A percentile compares a stretch with the other conserved stretches of the same genome.
phyloP scores from a whole-genome alignment of 2,797 vertebrate species.

The Nasua narica region DNA sequence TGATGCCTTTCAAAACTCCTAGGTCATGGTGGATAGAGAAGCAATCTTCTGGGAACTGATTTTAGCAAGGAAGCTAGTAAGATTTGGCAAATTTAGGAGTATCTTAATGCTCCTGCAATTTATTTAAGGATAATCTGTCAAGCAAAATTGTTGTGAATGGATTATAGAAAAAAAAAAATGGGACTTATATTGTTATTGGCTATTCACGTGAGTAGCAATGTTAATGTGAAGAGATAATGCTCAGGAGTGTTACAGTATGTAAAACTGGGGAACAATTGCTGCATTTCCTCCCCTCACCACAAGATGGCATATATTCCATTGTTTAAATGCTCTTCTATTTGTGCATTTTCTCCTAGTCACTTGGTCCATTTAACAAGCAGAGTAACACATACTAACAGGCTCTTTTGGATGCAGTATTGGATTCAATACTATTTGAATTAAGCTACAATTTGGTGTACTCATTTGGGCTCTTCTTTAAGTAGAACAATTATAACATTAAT shows the following conservation, averaged over 20 bases:
- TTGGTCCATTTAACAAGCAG: neutral
- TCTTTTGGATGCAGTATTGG: neutral
- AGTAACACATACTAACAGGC: neutral
- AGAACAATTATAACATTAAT: neutral
- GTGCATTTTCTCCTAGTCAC: neutral
- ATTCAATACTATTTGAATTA: neutral
- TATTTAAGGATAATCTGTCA: neutral
- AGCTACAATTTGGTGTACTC: neutral
- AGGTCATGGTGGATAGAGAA: neutral
- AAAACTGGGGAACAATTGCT: neutral
- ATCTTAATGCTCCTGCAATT: neutral
- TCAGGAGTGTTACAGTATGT: neutral
- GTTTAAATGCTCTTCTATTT: neutral
- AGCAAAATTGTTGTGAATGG: neutral
- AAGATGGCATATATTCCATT: constrained; percentile 53
- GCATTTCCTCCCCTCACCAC: constrained; percentile 35
- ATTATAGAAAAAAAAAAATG: neutral
- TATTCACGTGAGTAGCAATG: neutral
- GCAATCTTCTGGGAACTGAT: neutral
- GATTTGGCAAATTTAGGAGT: neutral
- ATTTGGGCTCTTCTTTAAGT: neutral
- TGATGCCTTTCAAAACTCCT: neutral
- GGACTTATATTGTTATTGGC: neutral
- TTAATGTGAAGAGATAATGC: neutral
- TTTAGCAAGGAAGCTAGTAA: neutral